Conservation (phyloP, 2,113 vertebrate genomes). For the Odontesthes bonariensis region DNA sequence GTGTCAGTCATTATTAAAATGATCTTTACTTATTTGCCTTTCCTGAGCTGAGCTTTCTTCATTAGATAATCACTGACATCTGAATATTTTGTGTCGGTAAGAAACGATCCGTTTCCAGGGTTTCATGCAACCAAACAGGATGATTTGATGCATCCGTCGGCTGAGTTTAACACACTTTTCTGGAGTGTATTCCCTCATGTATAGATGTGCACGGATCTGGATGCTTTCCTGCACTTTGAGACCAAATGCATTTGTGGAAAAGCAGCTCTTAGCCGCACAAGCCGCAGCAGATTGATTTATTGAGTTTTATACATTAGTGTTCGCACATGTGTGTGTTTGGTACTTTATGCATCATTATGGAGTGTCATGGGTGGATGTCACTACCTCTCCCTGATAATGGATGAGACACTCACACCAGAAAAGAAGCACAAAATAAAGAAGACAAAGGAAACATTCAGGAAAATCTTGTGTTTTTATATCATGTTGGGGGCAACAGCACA, state of each 20-base stretch:
- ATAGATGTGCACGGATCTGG: not conserved
- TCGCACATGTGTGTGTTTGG: conserved; percentile 27
- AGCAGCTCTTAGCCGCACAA: conserved; percentile 70
- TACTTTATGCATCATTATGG: conserved; percentile 65
- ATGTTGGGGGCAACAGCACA: too few relatives aligned
- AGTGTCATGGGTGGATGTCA: conserved; percentile 67
- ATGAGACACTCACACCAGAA: conserved; percentile 20
- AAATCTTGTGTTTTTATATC: too few relatives aligned
- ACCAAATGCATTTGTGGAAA: conserved; percentile 73
- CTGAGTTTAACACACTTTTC: conserved; percentile 15
- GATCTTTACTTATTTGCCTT: too few relatives aligned
- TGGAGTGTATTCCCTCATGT: conserved; percentile 1
- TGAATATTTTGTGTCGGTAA: not conserved
- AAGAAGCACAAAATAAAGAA: too few relatives aligned
- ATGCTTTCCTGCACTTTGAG: conserved; percentile 67
- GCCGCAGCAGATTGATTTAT: conserved; percentile 70
- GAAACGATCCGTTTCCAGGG: not conserved
- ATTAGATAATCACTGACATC: too few relatives aligned
- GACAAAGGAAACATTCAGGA: too few relatives aligned
- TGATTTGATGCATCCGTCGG: not conserved
- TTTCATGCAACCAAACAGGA: not conserved
- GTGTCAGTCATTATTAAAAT: too few relatives aligned
- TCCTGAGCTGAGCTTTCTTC: too few relatives aligned
- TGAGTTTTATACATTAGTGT: conserved; percentile 70
- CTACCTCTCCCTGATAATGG: conserved; percentile 66